Evolutionary conservation across 2,888 invertebrate genomes (phyloP), one percentile per base, ranked within the genome.

Genomic region (Acanthosepion pharaonis): DNA sequence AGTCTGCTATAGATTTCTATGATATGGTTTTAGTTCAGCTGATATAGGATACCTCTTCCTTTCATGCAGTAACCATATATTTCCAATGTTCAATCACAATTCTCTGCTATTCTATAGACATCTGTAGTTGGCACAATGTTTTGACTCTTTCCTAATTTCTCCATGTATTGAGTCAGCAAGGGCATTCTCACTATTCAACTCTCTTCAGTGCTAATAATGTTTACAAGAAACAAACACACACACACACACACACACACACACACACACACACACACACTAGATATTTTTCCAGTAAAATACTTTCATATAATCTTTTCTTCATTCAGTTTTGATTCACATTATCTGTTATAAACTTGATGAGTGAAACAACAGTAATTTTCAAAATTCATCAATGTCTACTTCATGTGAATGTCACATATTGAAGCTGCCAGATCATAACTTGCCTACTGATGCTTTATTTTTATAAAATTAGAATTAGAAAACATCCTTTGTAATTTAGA

Each of bases 41-140:
- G 78, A 78, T 59, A 59, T 59, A 59, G 23, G n/a, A 78, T 78
- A n/a, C 33, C 78, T 78, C n/a, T n/a, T n/a, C 15, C 78, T n/a
- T n/a, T n/a, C 78, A 78, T n/a, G n/a, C 78, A 78, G 15, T 78
- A 78, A 78, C 78, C 78, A 33, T 78, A 33, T n/a, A 78, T 78
- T 78, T 78, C 78, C 78, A 78, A 78, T 78, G n/a, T 78, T 11
- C 78, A 78, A 78, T 78, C 78, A 78, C 78, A 78, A 78, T n/a
- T 11, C 78, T 78, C 78, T 78, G n/a, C n/a, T 78, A 78, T 78
- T 78, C n/a, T 11, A n/a, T n/a, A 78, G 78, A 78, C 78, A 78
- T 78, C 78, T 78, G 78, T 78, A 78, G 15, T 78, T 78, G 78
- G 78, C 78, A 78, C 78, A 78, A 78, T 78, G 78, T 78, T 78